Percentiles rank a stretch among this genome's conserved stretches.
Evolutionary conservation across 1,140 invertebrate genomes (phyloP).

Genomic region (Pseudomyrmex cubaensis): DNA sequence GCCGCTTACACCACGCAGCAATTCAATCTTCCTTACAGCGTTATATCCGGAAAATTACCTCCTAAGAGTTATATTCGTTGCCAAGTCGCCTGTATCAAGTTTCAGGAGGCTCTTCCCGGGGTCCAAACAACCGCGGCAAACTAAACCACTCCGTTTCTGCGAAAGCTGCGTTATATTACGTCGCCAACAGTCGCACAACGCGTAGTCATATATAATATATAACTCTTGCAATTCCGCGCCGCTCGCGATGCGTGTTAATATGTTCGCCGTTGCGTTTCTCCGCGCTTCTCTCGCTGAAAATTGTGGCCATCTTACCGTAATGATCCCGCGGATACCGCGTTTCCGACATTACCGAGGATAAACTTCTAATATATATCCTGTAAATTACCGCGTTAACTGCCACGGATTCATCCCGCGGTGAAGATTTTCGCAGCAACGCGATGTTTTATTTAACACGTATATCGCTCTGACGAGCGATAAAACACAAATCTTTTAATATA

Average conservation of each 20-base stretch:
- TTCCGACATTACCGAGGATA: not conserved
- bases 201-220: slow-evolving; percentile 19
- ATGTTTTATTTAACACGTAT: too few relatives aligned
- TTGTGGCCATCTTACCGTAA: slow-evolving; percentile 10
- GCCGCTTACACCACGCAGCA: slow-evolving; percentile 18
- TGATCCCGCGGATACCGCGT: not conserved
- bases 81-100: slow-evolving; percentile 30
- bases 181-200: slow-evolving; percentile 28
- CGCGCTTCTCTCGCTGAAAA: not conserved
- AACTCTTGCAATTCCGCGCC: slow-evolving; percentile 29
- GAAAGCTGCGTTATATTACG: slow-evolving; percentile 41
- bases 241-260: slow-evolving; percentile 41
- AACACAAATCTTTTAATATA: too few relatives aligned
- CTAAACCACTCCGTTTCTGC: slow-evolving; percentile 29
- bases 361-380: not conserved
- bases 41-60: slow-evolving; percentile 51
- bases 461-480: too few relatives aligned
- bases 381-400: too few relatives aligned
- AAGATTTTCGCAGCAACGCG: too few relatives aligned
- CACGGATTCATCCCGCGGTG: too few relatives aligned
- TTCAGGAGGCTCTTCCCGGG: slow-evolving; percentile 12
- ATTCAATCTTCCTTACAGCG: slow-evolving; percentile 46
- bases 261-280: slow-evolving; percentile 25
- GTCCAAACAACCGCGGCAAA: slow-evolving; percentile 28
- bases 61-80: slow-evolving; percentile 43